Base-by-base conservation (phyloP, 2,797 vertebrate genomes). In the Iguana delicatissima region DNA sequence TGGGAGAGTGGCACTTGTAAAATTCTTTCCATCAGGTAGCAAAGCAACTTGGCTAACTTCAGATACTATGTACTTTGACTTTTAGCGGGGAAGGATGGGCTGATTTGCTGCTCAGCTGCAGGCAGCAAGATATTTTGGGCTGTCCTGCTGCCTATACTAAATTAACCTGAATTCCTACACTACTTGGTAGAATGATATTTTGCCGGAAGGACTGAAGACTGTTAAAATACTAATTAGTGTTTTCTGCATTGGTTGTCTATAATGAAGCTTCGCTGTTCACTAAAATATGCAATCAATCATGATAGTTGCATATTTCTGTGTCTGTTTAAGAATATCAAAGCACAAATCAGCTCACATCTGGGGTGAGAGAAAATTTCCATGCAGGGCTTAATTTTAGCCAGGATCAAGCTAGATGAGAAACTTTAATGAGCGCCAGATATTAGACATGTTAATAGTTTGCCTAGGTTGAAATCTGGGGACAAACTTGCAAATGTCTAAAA, bases 201-300 rank as follows among this genome's bases (percentile, higher is more conserved):
- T 62, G 52, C 55, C 64, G 50, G 52, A 73, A 59, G 9, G 62
- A 52, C 3, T 35, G 29, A 24, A 50, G 12, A 29, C 50, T 76
- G 7, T 57, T 32, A 62, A 74, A 80, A 50, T 32, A 46, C 52
- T 81, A 62, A 80, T 80, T 59, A 76, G 16, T 50, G 55, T 62
- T 84, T 32, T 76, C 42, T 89, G 13, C 35, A 74, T 74, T 57
- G 24, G 20, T 26, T 80, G 46, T 57, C 9, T 50, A 26, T 73
- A n/a, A 82, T n/a, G 55, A 81, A 57, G 46, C 50, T 72, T 88
- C n/a, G 10, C 50, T 72, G 35, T 69, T 83, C n/a, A n/a, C 22
- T 83, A 83, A 89, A 89, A 83, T 62, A 84, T 84, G 69, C 38
- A 76, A 74, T 32, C 42, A 76, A 35, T 59, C 32, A n/a, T 42